These are phyloP conservation scores for Temnopleurus reevesii DNA, from an alignment of 53 echinoderm and acorn worm species.

Conservation along the genomic window DNA sequence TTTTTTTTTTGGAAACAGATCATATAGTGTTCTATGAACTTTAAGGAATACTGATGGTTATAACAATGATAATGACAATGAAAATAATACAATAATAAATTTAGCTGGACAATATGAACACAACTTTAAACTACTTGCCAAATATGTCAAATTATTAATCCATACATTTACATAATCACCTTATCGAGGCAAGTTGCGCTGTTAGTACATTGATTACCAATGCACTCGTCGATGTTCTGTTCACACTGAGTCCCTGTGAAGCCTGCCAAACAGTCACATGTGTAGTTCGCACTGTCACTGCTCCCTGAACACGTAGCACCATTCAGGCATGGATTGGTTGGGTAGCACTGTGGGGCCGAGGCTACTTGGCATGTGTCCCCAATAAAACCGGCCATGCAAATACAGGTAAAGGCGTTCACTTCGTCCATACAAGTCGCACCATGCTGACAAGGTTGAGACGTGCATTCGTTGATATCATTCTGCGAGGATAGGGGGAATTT, in stretches of 20 bases:
- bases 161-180: no score
- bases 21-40: no score
- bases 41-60: no score
- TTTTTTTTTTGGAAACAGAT: no score
- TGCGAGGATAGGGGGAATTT: not conserved
- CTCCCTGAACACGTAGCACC: slow-evolving; percentile 46
- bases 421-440: slow-evolving; percentile 65
- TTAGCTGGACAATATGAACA: no score
- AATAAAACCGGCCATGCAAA: slow-evolving; percentile 57
- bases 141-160: no score
- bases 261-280: slow-evolving; percentile 58
- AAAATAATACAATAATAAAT: no score
- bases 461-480: slow-evolving; percentile 62
- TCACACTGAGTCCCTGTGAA: slow-evolving; percentile 57
- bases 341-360: slow-evolving; percentile 22
- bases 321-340: slow-evolving; percentile 55
- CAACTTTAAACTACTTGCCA: no score
- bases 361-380: slow-evolving; percentile 65
- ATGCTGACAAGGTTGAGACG: slow-evolving; percentile 50
- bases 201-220: slow-evolving; percentile 18
- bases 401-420: slow-evolving; percentile 57
- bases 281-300: not conserved
- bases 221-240: slow-evolving; percentile 60
- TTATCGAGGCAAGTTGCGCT: slow-evolving; percentile 22
- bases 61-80: no score